These are phyloP conservation scores for Leucopsar rothschildi DNA, from an alignment of 2,113 vertebrate species.

Conservation along the genomic window DNA sequence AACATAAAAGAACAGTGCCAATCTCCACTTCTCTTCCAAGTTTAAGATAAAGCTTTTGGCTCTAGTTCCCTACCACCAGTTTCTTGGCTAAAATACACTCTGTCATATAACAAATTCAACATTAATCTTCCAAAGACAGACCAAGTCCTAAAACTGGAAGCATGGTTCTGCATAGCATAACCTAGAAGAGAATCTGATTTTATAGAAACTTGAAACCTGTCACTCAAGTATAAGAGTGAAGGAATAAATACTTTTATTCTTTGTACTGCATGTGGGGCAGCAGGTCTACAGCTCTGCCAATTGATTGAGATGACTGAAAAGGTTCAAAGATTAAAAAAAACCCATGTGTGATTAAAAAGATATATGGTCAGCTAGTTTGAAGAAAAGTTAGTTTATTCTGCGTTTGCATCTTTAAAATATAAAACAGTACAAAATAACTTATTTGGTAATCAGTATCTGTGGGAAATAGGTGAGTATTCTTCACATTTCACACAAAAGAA, in stretches of 20 bases:
- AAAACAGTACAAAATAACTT: background rate
- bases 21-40: background rate
- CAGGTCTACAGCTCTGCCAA: background rate
- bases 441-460: background rate
- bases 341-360: background rate
- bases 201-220: background rate
- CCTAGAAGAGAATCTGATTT: background rate
- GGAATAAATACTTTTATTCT: background rate
- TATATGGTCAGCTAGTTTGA: background rate
- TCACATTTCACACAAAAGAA: background rate
- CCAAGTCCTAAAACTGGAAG: background rate
- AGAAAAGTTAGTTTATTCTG: background rate
- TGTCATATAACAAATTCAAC: background rate
- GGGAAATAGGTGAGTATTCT: conserved; percentile 40
- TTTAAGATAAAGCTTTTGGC: background rate
- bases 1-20: background rate
- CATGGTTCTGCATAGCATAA: background rate
- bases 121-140: background rate
- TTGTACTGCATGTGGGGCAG: background rate
- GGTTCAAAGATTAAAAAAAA: background rate
- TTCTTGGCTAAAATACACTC: background rate
- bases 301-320: background rate
- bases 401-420: background rate
- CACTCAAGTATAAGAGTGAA: background rate
- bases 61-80: background rate